Base-by-base conservation (phyloP, 2,113 vertebrate species). In the Cynocephalus volans region DNA sequence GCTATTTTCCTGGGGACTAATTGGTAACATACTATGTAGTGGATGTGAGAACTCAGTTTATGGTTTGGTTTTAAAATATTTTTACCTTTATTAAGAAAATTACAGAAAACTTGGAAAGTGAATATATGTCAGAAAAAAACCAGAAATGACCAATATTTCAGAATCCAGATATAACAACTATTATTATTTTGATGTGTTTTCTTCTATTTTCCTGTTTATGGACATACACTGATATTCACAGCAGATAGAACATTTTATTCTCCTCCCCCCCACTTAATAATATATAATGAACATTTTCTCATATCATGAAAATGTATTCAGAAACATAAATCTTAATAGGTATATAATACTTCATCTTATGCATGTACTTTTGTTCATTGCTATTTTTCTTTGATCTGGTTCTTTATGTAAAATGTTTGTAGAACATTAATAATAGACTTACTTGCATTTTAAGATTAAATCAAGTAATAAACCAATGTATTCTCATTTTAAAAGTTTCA, bases 401-500 rank as follows among this genome's bases (percentile, higher is more conserved):
- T 94, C 23, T 88, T 87, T 75, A 45, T 56, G 50, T 86, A 60
- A 19, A 81, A 19, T 23, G 15, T 69, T 62, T 75, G 0, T 81
- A 62, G 72, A 93, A n/a, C 7, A 83, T 88, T 79, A 83, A 58
- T 62, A 80, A 65, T 54, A 60, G 45, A 50, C 70, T 77, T n/a
- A 23, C 12, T 60, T 28, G 31, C 67, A 58, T 81, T 84, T 88
- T 65, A 31, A 95, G 83, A 76, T 70, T 76, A 54, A 76, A n/a
- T 75, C 41, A 93, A 56, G 58, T n/a, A 93, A 70, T 54, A 50
- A 0, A 50, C 1, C 10, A n/a, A n/a, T 75, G 8, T 85, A 62
- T 69, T 95, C 79, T 93, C 36, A n/a, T 92, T 90, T 93, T 19
- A 70, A 76, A 91, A 83, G 50, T 67, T n/a, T 79, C 31, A 72